Base-by-base conservation (phyloP, 2,888 invertebrate species). In the Myopa testacea region DNA sequence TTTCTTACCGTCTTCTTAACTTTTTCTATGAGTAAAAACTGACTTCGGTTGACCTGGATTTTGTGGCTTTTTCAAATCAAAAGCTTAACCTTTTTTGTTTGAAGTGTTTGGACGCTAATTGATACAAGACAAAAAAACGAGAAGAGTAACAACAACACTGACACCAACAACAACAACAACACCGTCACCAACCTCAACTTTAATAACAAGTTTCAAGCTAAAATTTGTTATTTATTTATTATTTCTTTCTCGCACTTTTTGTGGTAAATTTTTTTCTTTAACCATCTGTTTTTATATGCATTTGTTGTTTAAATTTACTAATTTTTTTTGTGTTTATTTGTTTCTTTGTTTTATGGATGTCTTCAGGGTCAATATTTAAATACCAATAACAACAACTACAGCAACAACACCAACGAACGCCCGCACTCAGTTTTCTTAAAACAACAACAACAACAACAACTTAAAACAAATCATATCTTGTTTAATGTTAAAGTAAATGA, bases 221-320 rank as follows among this genome's bases (percentile, higher is more conserved):
- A 45, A 8, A 45, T 3, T 8, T n/a, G 62, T 73, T 68, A 72
- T 73, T 76, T 76, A 73, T 55, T 55, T 55, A 55, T 55, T 62
- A 73, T 69, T 78, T 76, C 26, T 69, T 72, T 76, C 60, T n/a
- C 55, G 16, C 5, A 4, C 14, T 55, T n/a, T 55, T 10, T 16
- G 14, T 14, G 5, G 55, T n/a, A 0, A 55, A 55, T 55, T 55
- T 55, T 4, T 6, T 16, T 4, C 16, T 55, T 4, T n/a, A 55
- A 55, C n/a, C 55, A n/a, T 55, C n/a, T 55, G 16, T 50, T 50
- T 50, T 50, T 50, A 50, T 50, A 8, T 50, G 26, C 26, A 26
- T 3, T n/a, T 55, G n/a, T 10, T n/a, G 2, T 55, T n/a, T n/a
- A 55, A 16, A 55, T 55, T 55, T 55, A 55, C 10, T 55, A 1